phyloP scores from a whole-genome alignment of 2,113 vertebrate genomes.

The Cariama cristata region DNA sequence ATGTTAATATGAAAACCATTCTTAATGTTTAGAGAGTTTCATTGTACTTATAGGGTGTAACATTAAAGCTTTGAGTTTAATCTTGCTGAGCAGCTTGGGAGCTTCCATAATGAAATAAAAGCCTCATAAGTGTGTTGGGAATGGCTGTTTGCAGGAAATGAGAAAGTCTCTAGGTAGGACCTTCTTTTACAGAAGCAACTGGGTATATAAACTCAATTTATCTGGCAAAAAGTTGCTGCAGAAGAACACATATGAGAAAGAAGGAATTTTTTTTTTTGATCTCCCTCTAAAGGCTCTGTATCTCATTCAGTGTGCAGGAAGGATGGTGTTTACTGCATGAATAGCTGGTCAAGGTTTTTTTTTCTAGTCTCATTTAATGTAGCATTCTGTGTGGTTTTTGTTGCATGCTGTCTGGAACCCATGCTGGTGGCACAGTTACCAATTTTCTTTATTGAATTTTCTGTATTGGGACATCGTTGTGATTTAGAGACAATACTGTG shows the following conservation, averaged over 20 bases:
- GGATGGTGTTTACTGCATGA: rapidly evolving
- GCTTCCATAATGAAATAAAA: neutral
- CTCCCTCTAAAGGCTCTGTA: neutral
- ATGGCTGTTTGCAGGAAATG: neutral
- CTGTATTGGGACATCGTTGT: neutral
- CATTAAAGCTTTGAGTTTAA: neutral
- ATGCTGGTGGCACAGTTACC: neutral
- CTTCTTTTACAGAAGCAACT: neutral
- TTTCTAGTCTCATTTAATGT: neutral
- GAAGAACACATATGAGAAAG: neutral
- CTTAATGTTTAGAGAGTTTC: neutral
- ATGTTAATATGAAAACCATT: neutral
- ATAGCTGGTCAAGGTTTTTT: neutral
- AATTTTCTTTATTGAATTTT: neutral
- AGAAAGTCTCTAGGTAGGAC: neutral
- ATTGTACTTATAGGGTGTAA: neutral
- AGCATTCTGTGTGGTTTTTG: neutral
- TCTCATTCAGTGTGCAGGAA: neutral
- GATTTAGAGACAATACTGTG: neutral
- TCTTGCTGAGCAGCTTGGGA: neutral
- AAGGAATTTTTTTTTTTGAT: neutral
- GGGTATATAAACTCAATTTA: neutral
- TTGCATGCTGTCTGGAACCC: neutral
- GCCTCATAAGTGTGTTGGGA: neutral
- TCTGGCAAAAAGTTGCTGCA: neutral